Evolutionary conservation across 2,113 vertebrate genomes (phyloP), one percentile per base, ranked within the genome.

Genomic region (Odocoileus virginianus): DNA sequence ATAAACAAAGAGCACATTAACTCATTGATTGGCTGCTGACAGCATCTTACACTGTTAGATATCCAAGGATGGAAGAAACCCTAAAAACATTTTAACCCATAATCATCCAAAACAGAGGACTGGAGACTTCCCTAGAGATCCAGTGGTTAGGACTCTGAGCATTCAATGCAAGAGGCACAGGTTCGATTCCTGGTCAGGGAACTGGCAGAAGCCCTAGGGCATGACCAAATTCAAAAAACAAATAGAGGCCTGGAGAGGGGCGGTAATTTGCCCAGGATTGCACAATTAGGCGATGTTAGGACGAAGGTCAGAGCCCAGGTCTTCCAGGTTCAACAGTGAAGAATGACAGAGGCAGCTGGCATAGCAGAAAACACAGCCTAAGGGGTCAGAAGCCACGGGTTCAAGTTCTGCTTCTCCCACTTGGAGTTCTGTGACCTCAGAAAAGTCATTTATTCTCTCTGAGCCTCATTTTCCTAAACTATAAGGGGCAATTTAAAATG

Each of bases 381-480:
- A 71, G 28, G 40, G 27, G 7, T 94, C 40, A 82, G 64, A 91
- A 92, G 95, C 33, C 81, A 8, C 2, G 1, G 8, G 58, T 64
- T 86, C 94, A 94, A 92, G 45, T 55, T 89, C 67, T 82, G 43
- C 50, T 87, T 96, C 90, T 96, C 81, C 79, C 28, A 47, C 36
- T 64, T 61, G 67, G 19, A 55, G 27, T 89, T 67, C 91, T 78
- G 47, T 67, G 71, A 87, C 79, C 71, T 81, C 85, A 60, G 33
- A 79, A 33, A 79, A 81, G 57, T 60, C 50, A 85, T 36, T 92
- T 64, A 78, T 76, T 40, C n/a, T 89, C 86, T 61, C 92, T 52
- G 36, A 93, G 64, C 45, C 3, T 76, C 54, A 60, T 78, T 61
- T 91, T 57, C 40, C 55, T 92, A 91, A 61, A 45, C 30, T 86